Base-by-base conservation (phyloP, 2,113 vertebrate genomes). In the Chaetodon trifascialis region DNA sequence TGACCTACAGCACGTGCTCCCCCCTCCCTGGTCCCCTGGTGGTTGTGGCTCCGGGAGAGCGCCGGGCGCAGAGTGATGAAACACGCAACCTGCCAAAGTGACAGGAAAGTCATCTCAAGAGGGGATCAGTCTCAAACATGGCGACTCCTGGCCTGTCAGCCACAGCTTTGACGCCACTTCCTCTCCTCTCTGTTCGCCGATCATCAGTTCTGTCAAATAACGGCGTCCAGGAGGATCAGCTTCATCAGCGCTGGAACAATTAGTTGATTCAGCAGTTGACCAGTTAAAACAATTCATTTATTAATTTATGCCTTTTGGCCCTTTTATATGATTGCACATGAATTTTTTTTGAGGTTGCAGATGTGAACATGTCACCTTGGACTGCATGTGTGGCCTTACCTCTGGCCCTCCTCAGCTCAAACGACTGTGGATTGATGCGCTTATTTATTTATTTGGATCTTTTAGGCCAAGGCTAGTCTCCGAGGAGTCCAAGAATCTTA, bases 41-140 rank as follows among this genome's bases (percentile, higher is more conserved):
- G 94, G 93, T 90, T 87, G 84, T 85, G 89, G 92, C 65, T 77
- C 76, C 74, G 87, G 89, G 88, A 93, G 90, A 95, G 92, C 73
- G 40, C 78, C 0, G 14, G 55, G 68, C 34, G 14, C 60, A 91
- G 93, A 66, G 80, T 36, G 93, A 92, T 94, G 93, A 95, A 95
- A 94, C 89, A 87, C 86, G 84, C 89, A 94, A 95, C 92, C 89
- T 80, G 92, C 91, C 92, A 92, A 93, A 95, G 93, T 97, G 96
- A 97, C 96, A 97, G 95, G 92, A 92, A 92, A 92, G 85, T 88
- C 89, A 87, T 94, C 95, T 96, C 95, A 2, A 7, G 96, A 96
- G 96, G 83, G 93, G 38, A 88, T 92, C 87, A 85, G 85, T 94
- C 93, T 93, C 90, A 91, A 89, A 91, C 83, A 72, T 88, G 85